These are phyloP conservation scores for Vesta saturnalis DNA, from an alignment of 2,888 invertebrate species.

Conservation along the genomic window DNA sequence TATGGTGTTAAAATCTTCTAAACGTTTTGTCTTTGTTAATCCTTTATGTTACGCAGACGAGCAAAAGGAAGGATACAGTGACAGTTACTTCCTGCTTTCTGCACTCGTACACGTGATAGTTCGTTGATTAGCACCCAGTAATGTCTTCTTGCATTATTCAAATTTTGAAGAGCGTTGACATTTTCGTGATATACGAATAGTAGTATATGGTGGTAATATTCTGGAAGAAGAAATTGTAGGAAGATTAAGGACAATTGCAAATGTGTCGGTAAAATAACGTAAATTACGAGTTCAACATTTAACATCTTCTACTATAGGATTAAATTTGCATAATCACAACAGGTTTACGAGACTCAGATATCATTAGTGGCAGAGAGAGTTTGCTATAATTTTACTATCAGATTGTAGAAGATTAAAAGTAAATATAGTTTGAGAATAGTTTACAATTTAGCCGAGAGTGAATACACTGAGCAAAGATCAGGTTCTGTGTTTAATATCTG, in stretches of 20 bases:
- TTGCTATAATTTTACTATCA: conserved; percentile 10
- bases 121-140: neutral
- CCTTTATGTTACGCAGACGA: conserved; percentile 9
- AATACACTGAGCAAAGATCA: neutral
- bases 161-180: neutral
- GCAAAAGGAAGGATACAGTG: neutral
- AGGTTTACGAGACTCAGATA: conserved; percentile 7
- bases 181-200: neutral
- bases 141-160: neutral
- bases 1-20: conserved; percentile 3
- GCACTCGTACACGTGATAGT: neutral
- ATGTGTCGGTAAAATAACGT: neutral
- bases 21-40: conserved; percentile 14
- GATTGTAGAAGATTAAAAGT: conserved; percentile 6
- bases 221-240: neutral
- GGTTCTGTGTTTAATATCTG: neutral
- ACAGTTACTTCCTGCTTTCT: conserved; percentile 11
- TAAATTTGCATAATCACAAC: conserved; percentile 13
- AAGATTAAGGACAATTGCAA: neutral
- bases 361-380: neutral
- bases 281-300: neutral
- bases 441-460: neutral
- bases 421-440: neutral
- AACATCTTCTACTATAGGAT: conserved; percentile 3
- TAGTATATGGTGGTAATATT: neutral